phyloP scores from a whole-genome alignment of 2,888 invertebrate species.

The Lepeophtheirus nordmannii region DNA sequence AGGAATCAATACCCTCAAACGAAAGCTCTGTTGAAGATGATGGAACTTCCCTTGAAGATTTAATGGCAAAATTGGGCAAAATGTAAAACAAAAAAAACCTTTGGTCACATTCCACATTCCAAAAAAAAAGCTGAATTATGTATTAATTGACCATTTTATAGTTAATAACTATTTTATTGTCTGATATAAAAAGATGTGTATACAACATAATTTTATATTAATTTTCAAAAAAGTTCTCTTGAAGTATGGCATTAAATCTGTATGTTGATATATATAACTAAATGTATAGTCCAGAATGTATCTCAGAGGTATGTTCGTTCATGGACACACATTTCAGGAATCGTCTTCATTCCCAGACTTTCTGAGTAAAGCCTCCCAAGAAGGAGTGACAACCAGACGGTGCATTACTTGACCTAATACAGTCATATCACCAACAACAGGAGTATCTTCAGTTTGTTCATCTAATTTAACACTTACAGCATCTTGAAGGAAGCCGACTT shows the following conservation, averaged over 20 bases:
- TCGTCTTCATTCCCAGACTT: not conserved
- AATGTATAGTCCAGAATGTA: no score
- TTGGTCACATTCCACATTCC: no score
- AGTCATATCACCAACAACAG: conserved; percentile 17
- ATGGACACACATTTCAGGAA: not conserved
- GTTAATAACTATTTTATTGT: no score
- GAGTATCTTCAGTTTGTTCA: not conserved
- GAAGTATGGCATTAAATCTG: no score
- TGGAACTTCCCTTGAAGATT: not conserved
- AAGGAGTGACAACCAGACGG: conserved; percentile 9
- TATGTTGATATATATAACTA: no score
- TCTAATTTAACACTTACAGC: conserved; percentile 6
- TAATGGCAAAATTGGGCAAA: not conserved
- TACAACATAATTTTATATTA: no score
- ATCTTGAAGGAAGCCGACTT: conserved; percentile 24
- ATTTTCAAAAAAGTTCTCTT: no score
- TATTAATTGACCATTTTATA: no score
- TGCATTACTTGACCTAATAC: conserved; percentile 17
- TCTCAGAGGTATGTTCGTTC: no score
- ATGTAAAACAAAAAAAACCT: not conserved
- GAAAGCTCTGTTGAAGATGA: conserved; percentile 29
- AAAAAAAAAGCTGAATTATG: no score
- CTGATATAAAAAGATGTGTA: no score
- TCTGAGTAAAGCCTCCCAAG: conserved; percentile 11
- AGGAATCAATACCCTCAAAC: conserved; percentile 31